Percentiles rank a stretch among this genome's conserved stretches.
Evolutionary conservation across 1,140 invertebrate genomes (phyloP).

Genomic region (Drosophila suzukii): DNA sequence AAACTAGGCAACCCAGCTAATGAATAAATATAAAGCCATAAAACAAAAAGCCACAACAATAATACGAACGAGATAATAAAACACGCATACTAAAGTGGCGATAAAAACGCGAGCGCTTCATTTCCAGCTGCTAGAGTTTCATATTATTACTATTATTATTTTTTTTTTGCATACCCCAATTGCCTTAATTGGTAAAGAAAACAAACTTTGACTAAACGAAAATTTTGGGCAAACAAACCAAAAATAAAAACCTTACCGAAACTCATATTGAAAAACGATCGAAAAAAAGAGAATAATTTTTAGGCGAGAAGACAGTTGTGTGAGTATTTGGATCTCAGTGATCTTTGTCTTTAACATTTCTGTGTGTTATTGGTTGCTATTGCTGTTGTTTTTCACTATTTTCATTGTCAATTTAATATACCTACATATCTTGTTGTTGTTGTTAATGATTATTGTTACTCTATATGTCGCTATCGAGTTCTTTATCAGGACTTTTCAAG

Average conservation of each 20-base stretch:
- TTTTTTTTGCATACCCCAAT: conserved; percentile 11
- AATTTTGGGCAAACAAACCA: conserved; percentile 9
- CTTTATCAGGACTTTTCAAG: background rate
- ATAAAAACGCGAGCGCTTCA: conserved; percentile 30
- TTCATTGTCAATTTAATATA: conserved; percentile 22
- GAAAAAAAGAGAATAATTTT: background rate
- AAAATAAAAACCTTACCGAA: background rate
- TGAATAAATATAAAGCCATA: conserved; percentile 79
- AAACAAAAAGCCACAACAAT: conserved; percentile 49
- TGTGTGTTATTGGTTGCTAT: conserved; percentile 23
- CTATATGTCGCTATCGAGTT: background rate
- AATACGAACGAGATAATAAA: conserved; percentile 42
- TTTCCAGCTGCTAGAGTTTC: conserved; percentile 6
- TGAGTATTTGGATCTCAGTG: conserved; percentile 68
- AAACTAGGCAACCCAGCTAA: conserved; percentile 61
- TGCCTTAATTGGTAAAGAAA: conserved; percentile 16
- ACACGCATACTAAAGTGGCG: conserved; percentile 24
- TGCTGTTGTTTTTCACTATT: conserved; percentile 31
- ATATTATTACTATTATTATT: background rate
- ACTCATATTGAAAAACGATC: conserved; percentile 25
- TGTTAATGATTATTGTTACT: background rate
- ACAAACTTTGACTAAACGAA: conserved; percentile 25
- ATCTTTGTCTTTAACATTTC: conserved; percentile 20
- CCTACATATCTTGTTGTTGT: background rate
- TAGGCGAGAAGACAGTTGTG: conserved; percentile 44